These are phyloP conservation scores for Elephas maximus DNA, from an alignment of 2,113 vertebrate genomes.

Conservation along the genomic window DNA sequence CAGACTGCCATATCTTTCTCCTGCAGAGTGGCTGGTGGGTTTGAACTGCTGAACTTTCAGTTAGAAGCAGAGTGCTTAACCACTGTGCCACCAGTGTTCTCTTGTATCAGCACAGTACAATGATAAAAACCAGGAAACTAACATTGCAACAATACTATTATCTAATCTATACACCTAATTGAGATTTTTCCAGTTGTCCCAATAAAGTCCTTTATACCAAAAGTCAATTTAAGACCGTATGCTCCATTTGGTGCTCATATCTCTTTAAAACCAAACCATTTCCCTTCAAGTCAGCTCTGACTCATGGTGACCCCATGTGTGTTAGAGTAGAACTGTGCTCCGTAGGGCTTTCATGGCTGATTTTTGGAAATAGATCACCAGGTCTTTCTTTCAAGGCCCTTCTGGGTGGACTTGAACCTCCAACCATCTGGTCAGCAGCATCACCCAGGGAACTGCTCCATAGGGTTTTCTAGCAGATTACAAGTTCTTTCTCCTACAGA, in stretches of 20 bases:
- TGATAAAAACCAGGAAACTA: background rate
- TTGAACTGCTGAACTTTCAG: no score
- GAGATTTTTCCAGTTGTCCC: background rate
- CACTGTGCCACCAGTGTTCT: no score
- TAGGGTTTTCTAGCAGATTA: background rate
- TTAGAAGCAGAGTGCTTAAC: no score
- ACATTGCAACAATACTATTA: background rate
- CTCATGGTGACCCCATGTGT: background rate
- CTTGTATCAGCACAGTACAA: no score
- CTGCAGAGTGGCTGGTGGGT: no score
- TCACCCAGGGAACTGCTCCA: background rate
- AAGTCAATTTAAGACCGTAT: background rate
- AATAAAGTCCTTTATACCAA: background rate
- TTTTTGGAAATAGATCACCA: background rate
- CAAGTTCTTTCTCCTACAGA: background rate
- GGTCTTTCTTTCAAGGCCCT: background rate
- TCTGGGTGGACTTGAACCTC: background rate
- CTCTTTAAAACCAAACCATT: background rate
- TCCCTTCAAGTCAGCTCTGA: background rate
- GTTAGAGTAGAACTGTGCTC: background rate
- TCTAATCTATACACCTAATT: background rate
- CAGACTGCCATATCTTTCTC: no score
- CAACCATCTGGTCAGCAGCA: background rate
- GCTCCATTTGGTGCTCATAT: background rate
- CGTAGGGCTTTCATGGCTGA: background rate